Evolutionary conservation across 2,113 vertebrate species (phyloP).

Genomic region (Heliornis fulica): DNA sequence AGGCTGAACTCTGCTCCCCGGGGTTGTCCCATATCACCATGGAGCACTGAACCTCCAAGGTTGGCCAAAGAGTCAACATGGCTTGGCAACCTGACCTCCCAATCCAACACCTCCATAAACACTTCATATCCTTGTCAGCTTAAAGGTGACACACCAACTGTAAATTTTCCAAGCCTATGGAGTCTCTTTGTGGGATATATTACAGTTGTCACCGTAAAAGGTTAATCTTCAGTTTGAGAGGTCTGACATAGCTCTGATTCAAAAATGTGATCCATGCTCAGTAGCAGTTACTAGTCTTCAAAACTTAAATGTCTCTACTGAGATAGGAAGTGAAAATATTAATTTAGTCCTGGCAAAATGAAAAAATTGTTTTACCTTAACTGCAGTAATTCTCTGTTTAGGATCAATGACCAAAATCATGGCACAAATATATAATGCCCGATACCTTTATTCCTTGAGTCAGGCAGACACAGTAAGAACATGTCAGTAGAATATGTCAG

Average conservation of each 20-base stretch:
- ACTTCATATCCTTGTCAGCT: background rate
- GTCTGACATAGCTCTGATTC: background rate
- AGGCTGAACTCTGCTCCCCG: background rate
- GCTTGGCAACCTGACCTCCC: accelerated
- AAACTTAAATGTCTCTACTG: background rate
- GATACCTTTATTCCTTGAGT: accelerated
- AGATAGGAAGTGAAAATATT: background rate
- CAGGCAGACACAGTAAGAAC: background rate
- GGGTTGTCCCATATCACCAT: accelerated
- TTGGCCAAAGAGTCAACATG: background rate
- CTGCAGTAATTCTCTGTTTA: background rate
- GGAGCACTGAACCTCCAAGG: background rate
- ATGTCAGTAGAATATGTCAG: background rate
- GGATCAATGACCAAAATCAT: background rate
- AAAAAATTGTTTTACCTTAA: background rate
- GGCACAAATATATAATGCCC: background rate
- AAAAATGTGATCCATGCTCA: background rate
- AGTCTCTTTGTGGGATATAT: background rate
- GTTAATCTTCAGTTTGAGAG: background rate
- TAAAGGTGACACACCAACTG: background rate
- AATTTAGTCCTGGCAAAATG: background rate
- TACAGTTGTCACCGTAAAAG: background rate
- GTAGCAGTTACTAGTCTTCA: background rate
- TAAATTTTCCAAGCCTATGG: background rate
- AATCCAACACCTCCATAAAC: accelerated